Evolutionary conservation across 2,797 vertebrate genomes (phyloP).

Genomic region (Sebastes aleutianus): DNA sequence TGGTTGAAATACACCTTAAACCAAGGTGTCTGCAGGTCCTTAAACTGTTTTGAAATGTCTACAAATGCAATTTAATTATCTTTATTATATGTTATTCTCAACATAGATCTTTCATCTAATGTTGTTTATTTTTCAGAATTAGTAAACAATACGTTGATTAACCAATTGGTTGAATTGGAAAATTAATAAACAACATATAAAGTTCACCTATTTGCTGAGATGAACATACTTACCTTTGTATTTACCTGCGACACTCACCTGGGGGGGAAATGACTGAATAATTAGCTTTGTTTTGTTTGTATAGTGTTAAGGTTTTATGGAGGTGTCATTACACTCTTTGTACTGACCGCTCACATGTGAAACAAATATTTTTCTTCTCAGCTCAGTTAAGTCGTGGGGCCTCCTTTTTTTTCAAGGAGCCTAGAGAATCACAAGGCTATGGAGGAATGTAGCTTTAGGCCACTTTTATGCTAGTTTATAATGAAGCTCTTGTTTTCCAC

Average conservation of each 20-base stretch:
- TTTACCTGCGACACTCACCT: not conserved
- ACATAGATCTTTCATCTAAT: not conserved
- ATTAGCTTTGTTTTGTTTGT: not conserved
- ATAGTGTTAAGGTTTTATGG: not conserved
- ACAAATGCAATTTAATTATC: not conserved
- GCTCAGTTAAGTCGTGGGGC: constrained; percentile 22
- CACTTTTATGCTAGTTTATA: constrained; percentile 47
- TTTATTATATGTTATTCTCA: not conserved
- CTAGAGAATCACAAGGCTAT: constrained; percentile 73
- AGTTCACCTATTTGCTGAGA: not conserved
- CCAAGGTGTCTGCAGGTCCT: not conserved
- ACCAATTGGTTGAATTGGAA: not conserved
- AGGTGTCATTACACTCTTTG: not conserved
- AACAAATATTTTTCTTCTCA: not conserved
- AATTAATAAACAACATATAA: not conserved
- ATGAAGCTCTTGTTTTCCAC: constrained; percentile 68
- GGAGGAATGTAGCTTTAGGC: constrained; percentile 71
- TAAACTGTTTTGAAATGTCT: not conserved
- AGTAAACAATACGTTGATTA: not conserved
- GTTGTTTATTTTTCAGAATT: not conserved
- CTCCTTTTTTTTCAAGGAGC: constrained; percentile 42
- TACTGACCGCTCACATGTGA: not conserved
- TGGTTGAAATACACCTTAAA: not conserved
- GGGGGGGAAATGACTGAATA: not conserved
- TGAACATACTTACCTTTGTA: not conserved